Evolutionary conservation across 2,113 vertebrate genomes (phyloP), one percentile per base, ranked within the genome.

Genomic region (Mugil cephalus): DNA sequence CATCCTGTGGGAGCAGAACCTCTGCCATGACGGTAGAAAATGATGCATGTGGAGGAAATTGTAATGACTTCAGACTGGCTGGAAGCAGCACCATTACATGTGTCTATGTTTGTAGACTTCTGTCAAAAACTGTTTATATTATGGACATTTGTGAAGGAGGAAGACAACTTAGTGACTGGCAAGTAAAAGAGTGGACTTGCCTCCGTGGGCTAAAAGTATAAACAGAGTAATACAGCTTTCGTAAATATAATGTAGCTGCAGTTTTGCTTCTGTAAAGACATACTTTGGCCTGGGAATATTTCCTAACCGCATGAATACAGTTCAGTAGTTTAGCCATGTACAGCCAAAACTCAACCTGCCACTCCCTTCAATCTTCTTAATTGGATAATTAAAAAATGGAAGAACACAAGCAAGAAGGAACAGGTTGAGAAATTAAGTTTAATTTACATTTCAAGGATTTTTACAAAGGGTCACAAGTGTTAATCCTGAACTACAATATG

Each of bases 361-460:
- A 52, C 50, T 40, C 53, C 50, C 34, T 40, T 38, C 13, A 34
- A 15, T 50, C n/a, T 18, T 51, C n/a, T 55, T n/a, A 14, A 17
- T 21, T 30, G 5, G 24, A 17, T 15, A 21, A 53, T 74, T 39
- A 43, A 75, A n/a, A 56, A 24, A 50, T 63, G 6, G 40, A 38
- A n/a, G 47, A 71, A 59, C 34, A 48, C n/a, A 46, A 73, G 68
- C 30, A 74, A 73, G 11, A 71, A 8, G 5, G 36, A 84, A 70
- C 39, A 21, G 43, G n/a, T 17, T 0, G 0, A 18, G 36, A 65
- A 10, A 1, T 34, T 0, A 17, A 17, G 2, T 21, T 12, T 11
- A 54, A 10, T 12, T 47, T 36, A 6, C 42, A 36, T 52, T 47
- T 47, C 19, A 36, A 11, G 14, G 59, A 4, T 56, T 70, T 79